phyloP scores from a whole-genome alignment of 2,113 vertebrate species.

The Circaetus gallicus region DNA sequence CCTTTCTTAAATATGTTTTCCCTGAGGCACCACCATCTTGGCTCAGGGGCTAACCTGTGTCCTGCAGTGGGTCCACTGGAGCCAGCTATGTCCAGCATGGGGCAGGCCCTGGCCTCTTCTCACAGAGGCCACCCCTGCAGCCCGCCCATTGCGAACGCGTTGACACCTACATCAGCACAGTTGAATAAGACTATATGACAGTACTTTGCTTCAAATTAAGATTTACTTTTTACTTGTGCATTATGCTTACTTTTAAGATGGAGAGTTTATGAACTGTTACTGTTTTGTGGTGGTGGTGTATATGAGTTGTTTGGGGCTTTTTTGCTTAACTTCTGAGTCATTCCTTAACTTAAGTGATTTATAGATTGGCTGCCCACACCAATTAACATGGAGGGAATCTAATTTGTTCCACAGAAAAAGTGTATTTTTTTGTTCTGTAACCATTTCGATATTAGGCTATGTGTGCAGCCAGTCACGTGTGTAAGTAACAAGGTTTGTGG shows the following conservation, averaged over 20 bases:
- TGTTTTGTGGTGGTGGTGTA: not conserved
- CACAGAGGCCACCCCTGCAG: not conserved
- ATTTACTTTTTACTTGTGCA: not conserved
- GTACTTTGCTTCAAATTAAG: not conserved
- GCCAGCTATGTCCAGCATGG: not conserved
- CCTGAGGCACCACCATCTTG: not conserved
- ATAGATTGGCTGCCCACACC: not conserved
- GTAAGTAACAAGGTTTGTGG: not conserved
- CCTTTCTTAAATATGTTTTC: not conserved
- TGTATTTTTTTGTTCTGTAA: not conserved
- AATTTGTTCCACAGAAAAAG: not conserved
- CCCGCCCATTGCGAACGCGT: not conserved
- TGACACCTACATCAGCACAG: not conserved
- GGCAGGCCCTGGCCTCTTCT: not conserved
- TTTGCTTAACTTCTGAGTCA: not conserved
- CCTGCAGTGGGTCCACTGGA: fast-evolving
- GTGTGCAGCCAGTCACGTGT: not conserved
- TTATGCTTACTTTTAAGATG: not conserved
- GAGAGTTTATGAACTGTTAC: not conserved
- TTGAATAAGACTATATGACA: not conserved
- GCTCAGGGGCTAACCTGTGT: not conserved
- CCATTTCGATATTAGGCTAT: not conserved
- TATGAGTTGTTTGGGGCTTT: not conserved
- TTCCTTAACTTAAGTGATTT: not conserved
- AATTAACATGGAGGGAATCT: not conserved